These are phyloP conservation scores for Nannoperca obscura DNA, from an alignment of 2,797 vertebrate species.

Conservation along the genomic window DNA sequence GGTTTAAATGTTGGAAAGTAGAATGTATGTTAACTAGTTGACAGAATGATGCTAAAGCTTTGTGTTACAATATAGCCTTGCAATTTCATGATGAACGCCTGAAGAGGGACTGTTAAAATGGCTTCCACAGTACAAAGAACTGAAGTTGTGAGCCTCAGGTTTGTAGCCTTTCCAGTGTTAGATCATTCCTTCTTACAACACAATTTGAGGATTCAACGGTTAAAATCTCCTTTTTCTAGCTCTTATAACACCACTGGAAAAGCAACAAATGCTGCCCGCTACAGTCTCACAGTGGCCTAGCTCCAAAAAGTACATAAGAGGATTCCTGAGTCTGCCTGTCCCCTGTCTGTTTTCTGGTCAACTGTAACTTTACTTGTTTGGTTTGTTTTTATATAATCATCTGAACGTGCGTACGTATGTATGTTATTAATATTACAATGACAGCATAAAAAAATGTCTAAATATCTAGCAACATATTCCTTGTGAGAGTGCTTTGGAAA, in stretches of 20 bases:
- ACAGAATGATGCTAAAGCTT: constrained; percentile 19
- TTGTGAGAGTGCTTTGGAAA: constrained; percentile 83
- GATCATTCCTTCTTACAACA: neutral
- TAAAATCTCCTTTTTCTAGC: neutral
- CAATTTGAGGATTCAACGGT: constrained; percentile 6
- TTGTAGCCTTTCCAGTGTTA: constrained; percentile 32
- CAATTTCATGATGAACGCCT: constrained; percentile 32
- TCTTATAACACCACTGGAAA: constrained; percentile 27
- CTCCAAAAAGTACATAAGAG: constrained; percentile 48
- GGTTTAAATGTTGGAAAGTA: constrained; percentile 16
- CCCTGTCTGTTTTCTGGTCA: constrained; percentile 63
- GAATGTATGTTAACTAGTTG: neutral
- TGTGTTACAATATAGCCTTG: constrained; percentile 28
- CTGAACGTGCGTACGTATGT: constrained; percentile 70
- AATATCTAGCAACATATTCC: constrained; percentile 81
- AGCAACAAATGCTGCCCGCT: constrained; percentile 9
- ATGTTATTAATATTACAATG: constrained; percentile 69
- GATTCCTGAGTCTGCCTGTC: constrained; percentile 62
- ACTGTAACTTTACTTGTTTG: constrained; percentile 73
- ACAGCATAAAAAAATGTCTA: constrained; percentile 77
- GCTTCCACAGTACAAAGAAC: constrained; percentile 1
- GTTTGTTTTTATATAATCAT: constrained; percentile 79
- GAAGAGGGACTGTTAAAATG: constrained; percentile 33
- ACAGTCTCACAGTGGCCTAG: neutral
- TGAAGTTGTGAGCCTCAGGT: constrained; percentile 6